These are phyloP conservation scores for Lycia hirtaria DNA, from an alignment of 2,888 invertebrate species.

Conservation along the genomic window DNA sequence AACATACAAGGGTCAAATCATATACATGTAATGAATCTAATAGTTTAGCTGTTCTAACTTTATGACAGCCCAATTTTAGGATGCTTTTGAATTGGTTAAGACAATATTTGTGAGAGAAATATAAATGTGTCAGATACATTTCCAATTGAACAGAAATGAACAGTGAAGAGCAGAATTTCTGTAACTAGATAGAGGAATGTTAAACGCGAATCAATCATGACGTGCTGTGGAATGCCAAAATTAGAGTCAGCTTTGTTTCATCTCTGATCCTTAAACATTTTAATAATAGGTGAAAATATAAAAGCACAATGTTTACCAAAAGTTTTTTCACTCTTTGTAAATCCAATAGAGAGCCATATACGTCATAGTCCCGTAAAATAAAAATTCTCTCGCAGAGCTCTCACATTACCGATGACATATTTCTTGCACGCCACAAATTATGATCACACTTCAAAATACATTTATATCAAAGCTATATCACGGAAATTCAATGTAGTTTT, in stretches of 20 bases:
- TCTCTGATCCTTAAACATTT: conserved; percentile 34
- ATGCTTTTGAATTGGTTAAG: not conserved
- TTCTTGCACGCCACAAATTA: conserved; percentile 66
- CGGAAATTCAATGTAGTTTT: conserved; percentile 53
- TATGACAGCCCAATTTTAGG: conserved; percentile 17
- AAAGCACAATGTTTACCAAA: conserved; percentile 58
- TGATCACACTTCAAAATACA: conserved; percentile 52
- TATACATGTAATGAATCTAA: not conserved
- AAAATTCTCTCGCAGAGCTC: conserved; percentile 76
- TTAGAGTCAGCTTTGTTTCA: conserved; percentile 75
- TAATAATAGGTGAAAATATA: conserved; percentile 22
- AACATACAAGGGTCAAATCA: not conserved
- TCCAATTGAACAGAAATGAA: conserved; percentile 12
- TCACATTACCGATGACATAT: conserved; percentile 85
- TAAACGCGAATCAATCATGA: conserved; percentile 70
- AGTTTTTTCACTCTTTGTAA: conserved; percentile 64
- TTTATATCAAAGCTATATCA: conserved; percentile 53
- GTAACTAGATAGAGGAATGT: conserved; percentile 56
- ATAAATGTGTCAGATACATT: conserved; percentile 2
- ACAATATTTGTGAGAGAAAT: not conserved
- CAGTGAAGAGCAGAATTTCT: conserved; percentile 37
- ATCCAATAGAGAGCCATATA: conserved; percentile 67
- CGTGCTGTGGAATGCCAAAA: conserved; percentile 81
- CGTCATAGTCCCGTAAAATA: conserved; percentile 78
- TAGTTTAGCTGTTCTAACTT: conserved; percentile 21